A percentile compares a stretch with the other conserved stretches of the same genome.
Evolutionary conservation across 30 jellyfish, hydroid and myxozoan genomes (phyloP).

Genomic region (Hydractinia echinata): DNA sequence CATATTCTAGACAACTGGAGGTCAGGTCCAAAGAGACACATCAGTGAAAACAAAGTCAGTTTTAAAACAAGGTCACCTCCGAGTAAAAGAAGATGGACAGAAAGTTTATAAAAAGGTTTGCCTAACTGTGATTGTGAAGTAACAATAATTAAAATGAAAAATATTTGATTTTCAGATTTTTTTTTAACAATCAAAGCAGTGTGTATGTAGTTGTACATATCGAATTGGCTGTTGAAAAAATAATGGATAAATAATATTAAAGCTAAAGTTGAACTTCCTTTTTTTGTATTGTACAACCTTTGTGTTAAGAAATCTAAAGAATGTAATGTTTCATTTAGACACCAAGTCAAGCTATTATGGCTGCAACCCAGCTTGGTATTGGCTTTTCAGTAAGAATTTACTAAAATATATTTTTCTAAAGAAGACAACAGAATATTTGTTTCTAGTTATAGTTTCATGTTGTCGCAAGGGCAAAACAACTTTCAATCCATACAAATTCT

Average conservation of each 20-base stretch:
- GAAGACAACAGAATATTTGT: too few relatives aligned
- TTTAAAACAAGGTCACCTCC: slow-evolving; percentile 76
- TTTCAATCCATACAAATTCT: too few relatives aligned
- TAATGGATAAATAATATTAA: too few relatives aligned
- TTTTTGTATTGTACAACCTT: too few relatives aligned
- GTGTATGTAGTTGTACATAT: too few relatives aligned
- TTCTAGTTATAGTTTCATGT: too few relatives aligned
- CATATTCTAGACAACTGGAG: not conserved
- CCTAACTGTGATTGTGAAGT: too few relatives aligned
- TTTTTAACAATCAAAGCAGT: not conserved
- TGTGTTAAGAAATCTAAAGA: too few relatives aligned
- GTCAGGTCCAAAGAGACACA: slow-evolving; percentile 53
- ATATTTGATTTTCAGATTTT: not conserved
- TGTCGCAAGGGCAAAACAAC: too few relatives aligned
- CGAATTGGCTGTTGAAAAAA: too few relatives aligned
- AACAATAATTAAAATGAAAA: not conserved
- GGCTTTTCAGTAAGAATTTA: slow-evolving; percentile 84
- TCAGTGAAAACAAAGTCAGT: slow-evolving; percentile 63
- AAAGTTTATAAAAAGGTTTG: slow-evolving; percentile 82
- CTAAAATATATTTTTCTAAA: not conserved
- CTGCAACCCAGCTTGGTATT: slow-evolving; percentile 95
- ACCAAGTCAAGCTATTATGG: slow-evolving; percentile 85
- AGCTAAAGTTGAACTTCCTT: too few relatives aligned
- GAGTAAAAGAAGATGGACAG: slow-evolving; percentile 93
- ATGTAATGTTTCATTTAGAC: slow-evolving; percentile 44